A percentile compares a stretch with the other conserved stretches of the same genome.
Evolutionary conservation across 2,888 invertebrate species (phyloP).

Genomic region (Masnerella sp.): DNA sequence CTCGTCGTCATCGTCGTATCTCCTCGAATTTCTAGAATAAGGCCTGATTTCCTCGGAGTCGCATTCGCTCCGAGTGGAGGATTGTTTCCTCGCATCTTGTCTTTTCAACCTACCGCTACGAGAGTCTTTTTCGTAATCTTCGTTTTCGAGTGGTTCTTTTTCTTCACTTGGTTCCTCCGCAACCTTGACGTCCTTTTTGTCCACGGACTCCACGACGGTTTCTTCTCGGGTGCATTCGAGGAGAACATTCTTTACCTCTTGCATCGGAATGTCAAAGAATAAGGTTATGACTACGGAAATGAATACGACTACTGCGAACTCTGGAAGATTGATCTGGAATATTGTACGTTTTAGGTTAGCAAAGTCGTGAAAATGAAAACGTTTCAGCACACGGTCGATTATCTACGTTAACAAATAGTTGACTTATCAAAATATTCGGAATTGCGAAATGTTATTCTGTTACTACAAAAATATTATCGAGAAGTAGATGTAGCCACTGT

Average conservation of each 20-base stretch:
- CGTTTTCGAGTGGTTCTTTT: slow-evolving; percentile 10
- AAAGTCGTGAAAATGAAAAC: no score
- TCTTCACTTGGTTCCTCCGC: neutral
- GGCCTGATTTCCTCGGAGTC: slow-evolving; percentile 42
- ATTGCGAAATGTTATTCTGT: no score
- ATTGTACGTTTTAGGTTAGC: no score
- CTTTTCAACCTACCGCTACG: slow-evolving; percentile 49
- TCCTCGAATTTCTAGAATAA: slow-evolving; percentile 17
- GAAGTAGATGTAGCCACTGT: no score
- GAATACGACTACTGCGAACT: slow-evolving; percentile 79
- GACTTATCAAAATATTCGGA: no score
- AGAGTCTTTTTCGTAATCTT: slow-evolving; percentile 33
- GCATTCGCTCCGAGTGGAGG: slow-evolving; percentile 59
- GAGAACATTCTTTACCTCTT: slow-evolving; percentile 79
- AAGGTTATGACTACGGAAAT: slow-evolving; percentile 81
- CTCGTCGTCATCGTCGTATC: slow-evolving; percentile 36
- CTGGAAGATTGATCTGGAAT: slow-evolving; percentile 81
- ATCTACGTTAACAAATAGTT: no score
- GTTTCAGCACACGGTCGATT: no score
- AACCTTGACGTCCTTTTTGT: slow-evolving; percentile 19
- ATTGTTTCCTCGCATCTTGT: slow-evolving; percentile 52
- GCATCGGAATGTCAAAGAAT: slow-evolving; percentile 84
- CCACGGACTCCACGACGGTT: slow-evolving; percentile 2
- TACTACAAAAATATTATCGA: no score
- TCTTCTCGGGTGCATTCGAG: slow-evolving; percentile 71